phyloP scores from a whole-genome alignment of 1,140 invertebrate species.

The Nephila pilipes region DNA sequence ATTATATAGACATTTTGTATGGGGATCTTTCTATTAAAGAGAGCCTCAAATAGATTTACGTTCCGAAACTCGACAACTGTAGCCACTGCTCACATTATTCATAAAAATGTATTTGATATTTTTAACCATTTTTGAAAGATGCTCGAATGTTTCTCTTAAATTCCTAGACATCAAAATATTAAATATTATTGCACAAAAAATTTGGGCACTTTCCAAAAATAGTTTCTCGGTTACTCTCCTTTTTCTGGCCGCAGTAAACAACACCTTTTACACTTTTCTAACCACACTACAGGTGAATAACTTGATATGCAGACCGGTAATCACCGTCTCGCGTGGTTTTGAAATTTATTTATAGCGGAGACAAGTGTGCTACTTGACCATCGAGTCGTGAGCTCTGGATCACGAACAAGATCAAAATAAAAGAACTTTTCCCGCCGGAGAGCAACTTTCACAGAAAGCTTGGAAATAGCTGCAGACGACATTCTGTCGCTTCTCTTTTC shows the following conservation, averaged over 20 bases:
- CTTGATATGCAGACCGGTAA: not conserved
- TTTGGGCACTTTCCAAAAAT: too few relatives aligned
- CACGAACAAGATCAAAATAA: not conserved
- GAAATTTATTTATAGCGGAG: not conserved
- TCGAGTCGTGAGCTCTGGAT: not conserved
- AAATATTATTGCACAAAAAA: too few relatives aligned
- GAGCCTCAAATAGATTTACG: too few relatives aligned
- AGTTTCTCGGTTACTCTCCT: too few relatives aligned
- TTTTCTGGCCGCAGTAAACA: not conserved
- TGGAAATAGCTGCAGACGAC: constrained; percentile 41
- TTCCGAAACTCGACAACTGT: too few relatives aligned
- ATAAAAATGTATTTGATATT: too few relatives aligned
- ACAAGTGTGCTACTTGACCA: constrained; percentile 16
- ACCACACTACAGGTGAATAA: not conserved
- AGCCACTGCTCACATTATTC: too few relatives aligned
- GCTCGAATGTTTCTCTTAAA: too few relatives aligned
- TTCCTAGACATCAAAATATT: too few relatives aligned
- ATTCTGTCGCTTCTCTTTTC: constrained; percentile 19
- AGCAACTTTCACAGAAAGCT: constrained; percentile 33
- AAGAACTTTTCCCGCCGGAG: not conserved
- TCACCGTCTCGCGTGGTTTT: not conserved
- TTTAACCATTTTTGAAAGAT: too few relatives aligned
- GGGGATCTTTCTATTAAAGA: too few relatives aligned
- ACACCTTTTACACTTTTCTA: not conserved
- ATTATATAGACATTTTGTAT: too few relatives aligned